Base-by-base conservation (phyloP, 2,888 invertebrate species). In the Elysia crispata region DNA sequence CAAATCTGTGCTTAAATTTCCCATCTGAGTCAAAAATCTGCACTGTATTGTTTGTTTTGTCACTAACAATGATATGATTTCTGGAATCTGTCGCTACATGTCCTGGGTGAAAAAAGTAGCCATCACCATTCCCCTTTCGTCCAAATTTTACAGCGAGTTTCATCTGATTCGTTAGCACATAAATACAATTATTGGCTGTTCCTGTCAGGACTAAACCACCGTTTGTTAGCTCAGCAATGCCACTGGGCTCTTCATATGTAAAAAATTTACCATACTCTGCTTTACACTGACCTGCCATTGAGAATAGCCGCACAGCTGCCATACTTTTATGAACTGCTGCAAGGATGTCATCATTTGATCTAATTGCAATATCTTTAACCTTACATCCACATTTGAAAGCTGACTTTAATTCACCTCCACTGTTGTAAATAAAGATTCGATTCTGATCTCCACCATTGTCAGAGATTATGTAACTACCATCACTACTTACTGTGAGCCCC, bases 111-210 rank as follows among this genome's bases (percentile, higher is more conserved):
- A 82, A 76, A 49, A 91, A 89, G 60, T 86, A 87, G 30, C 86
- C 86, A 49, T 88, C 86, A 0, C 89, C 89, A 18, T 84, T 83
- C 0, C 90, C 90, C 82, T 89, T 88, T 72, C 88, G 83, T 11
- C 89, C 89, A 83, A 91, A 88, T 74, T 89, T 88, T 20, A 83
- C 79, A 0, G 88, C 86, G 25, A 89, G 83, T 82, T 88, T 90
- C 64, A 84, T 83, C 67, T 88, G 86, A 8, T 88, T 86, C 1
- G 87, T 89, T 64, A 91, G 87, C 3, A 89, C 77, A 70, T 87
- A 86, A 1, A 90, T 84, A 81, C 85, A 86, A 41, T 87, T 82
- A 60, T 85, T 86, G 49, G 87, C 87, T 8, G 86, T 77, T 33
- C 87, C 87, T 0, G 90, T 86, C 20, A 90, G 81, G 25, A 85